A percentile compares a stretch with the other conserved stretches of the same genome.
phyloP scores from a whole-genome alignment of 2,113 vertebrate genomes.

The Leptosomus discolor region DNA sequence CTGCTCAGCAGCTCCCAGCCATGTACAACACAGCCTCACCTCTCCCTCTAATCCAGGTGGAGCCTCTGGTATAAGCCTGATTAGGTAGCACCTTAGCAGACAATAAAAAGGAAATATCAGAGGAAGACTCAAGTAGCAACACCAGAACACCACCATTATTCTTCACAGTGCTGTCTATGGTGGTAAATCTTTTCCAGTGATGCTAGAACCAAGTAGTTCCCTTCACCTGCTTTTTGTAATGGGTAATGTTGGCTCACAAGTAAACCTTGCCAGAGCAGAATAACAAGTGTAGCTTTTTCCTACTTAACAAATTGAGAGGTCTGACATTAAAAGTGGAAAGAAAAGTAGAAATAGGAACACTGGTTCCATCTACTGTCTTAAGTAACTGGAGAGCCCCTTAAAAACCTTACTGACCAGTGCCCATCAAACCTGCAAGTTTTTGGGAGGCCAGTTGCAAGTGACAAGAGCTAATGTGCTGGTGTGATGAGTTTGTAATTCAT shows the following conservation, averaged over 20 bases:
- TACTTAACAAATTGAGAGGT: not conserved
- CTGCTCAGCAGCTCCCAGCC: not conserved
- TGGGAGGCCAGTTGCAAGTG: not conserved
- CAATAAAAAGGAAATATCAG: not conserved
- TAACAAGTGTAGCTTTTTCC: not conserved
- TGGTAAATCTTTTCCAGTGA: not conserved
- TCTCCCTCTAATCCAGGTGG: not conserved
- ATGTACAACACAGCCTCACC: not conserved
- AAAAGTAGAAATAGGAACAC: not conserved
- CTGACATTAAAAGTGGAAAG: not conserved
- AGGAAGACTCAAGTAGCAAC: not conserved
- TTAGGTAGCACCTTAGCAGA: not conserved
- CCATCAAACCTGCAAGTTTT: not conserved
- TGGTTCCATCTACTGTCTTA: not conserved
- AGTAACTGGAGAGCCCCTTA: not conserved
- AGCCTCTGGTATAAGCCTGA: not conserved
- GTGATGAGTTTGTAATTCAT: not conserved
- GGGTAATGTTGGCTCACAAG: not conserved
- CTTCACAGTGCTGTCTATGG: not conserved
- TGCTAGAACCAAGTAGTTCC: not conserved
- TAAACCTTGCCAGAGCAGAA: not conserved
- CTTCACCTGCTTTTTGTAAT: not conserved
- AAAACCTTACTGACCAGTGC: not conserved
- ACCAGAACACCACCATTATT: not conserved
- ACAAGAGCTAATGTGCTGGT: not conserved